Evolutionary conservation across 2,888 invertebrate species (phyloP).

Genomic region (Thera obeliscata): DNA sequence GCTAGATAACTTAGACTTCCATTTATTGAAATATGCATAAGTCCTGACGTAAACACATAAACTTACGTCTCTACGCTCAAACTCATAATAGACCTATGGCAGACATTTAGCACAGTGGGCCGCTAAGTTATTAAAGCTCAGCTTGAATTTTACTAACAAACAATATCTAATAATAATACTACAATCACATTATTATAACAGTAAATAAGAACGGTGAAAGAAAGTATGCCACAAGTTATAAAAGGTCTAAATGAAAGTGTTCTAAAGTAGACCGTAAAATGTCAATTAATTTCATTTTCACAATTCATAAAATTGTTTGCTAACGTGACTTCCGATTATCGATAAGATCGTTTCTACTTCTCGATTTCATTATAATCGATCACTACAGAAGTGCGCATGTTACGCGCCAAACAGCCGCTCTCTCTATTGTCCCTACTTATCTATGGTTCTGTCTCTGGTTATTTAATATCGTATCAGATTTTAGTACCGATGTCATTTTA

Average conservation of each 20-base stretch:
- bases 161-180: too few species aligned
- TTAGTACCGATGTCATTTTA: constrained; percentile 47
- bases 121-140: too few species aligned
- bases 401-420: constrained; percentile 52
- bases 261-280: constrained; percentile 2
- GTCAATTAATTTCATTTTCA: constrained; percentile 22
- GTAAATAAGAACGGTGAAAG: not conserved
- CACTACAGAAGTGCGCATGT: constrained; percentile 46
- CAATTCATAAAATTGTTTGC: constrained; percentile 30
- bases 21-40: not conserved
- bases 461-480: constrained; percentile 58
- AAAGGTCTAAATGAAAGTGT: constrained; percentile 1
- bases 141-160: too few species aligned
- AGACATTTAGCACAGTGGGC: too few species aligned
- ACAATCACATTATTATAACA: not conserved
- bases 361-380: constrained; percentile 65
- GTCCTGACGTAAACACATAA: not conserved
- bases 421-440: constrained; percentile 73
- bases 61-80: not conserved
- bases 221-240: not conserved
- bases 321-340: constrained; percentile 41
- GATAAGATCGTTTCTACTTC: constrained; percentile 41
- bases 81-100: too few species aligned
- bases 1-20: constrained; percentile 27
- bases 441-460: constrained; percentile 62